These are phyloP conservation scores for Pristionchus entomophagus DNA, from an alignment of 2,888 invertebrate genomes.

Conservation along the genomic window DNA sequence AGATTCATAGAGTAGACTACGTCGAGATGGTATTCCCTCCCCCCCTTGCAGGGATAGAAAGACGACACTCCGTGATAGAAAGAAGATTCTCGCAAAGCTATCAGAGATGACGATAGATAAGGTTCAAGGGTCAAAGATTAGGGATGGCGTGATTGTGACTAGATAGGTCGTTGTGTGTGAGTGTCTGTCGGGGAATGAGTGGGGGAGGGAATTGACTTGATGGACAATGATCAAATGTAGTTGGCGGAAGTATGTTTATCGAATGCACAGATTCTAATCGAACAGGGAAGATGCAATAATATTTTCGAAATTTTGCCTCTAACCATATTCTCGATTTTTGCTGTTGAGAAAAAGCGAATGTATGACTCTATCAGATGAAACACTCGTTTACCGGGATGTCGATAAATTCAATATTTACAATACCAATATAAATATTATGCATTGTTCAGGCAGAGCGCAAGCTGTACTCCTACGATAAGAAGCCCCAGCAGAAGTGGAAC, in stretches of 20 bases:
- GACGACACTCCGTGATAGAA: background rate
- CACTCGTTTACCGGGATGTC: no score
- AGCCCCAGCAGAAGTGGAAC: constrained; percentile 58
- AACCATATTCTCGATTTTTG: constrained; percentile 27
- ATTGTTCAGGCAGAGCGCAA: constrained; percentile 65
- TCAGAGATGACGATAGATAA: background rate
- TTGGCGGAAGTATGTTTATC: background rate
- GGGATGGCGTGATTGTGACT: background rate
- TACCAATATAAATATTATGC: no score
- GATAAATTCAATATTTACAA: no score
- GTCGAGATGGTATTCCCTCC: constrained; percentile 1
- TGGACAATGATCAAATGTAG: background rate
- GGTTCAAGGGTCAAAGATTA: constrained; percentile 7
- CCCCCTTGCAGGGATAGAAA: background rate
- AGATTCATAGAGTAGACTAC: constrained; percentile 43
- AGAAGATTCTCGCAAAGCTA: background rate
- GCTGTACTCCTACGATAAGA: constrained; percentile 73
- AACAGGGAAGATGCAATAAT: background rate
- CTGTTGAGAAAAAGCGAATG: no score
- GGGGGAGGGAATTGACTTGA: background rate
- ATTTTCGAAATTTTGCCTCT: constrained; percentile 48
- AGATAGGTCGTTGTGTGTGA: background rate
- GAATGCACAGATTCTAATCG: background rate
- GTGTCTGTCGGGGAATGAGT: no score
- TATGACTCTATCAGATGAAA: no score